These are phyloP conservation scores for Oplegnathus fasciatus DNA, from an alignment of 2,113 vertebrate species.

Conservation along the genomic window DNA sequence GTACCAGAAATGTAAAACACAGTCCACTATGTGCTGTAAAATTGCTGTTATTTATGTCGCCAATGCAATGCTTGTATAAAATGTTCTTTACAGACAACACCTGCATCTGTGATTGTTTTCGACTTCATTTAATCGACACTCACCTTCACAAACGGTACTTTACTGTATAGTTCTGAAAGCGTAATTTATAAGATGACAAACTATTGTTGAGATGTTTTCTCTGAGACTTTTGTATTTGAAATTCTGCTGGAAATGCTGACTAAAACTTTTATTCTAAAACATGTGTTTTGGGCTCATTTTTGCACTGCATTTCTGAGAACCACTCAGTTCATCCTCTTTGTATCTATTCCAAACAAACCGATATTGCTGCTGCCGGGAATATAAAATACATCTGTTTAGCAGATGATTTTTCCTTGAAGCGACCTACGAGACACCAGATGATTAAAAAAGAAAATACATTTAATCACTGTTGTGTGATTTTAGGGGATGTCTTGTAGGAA, in stretches of 20 bases:
- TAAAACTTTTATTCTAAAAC: constrained; percentile 73
- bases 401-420: constrained; percentile 32
- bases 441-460: constrained; percentile 26
- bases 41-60: constrained; percentile 74
- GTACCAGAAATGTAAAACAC: constrained; percentile 20
- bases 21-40: constrained; percentile 54
- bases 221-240: constrained; percentile 75
- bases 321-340: constrained; percentile 14
- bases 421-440: neutral
- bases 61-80: constrained; percentile 33
- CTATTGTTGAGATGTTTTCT: constrained; percentile 68
- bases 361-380: constrained; percentile 27
- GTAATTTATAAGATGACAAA: constrained; percentile 80
- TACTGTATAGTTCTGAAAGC: constrained; percentile 67
- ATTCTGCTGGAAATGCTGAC: constrained; percentile 66
- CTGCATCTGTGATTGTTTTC: constrained; percentile 51
- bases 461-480: constrained; percentile 44
- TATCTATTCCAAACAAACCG: constrained; percentile 26
- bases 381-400: constrained; percentile 49
- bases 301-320: constrained; percentile 10
- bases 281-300: constrained; percentile 41
- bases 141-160: constrained; percentile 34
- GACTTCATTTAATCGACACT: constrained; percentile 28
- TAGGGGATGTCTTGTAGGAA: neutral
- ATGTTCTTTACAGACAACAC: constrained; percentile 35